Conservation (phyloP, 1,140 invertebrate genomes). For the Pseudobourletiella spinata region DNA sequence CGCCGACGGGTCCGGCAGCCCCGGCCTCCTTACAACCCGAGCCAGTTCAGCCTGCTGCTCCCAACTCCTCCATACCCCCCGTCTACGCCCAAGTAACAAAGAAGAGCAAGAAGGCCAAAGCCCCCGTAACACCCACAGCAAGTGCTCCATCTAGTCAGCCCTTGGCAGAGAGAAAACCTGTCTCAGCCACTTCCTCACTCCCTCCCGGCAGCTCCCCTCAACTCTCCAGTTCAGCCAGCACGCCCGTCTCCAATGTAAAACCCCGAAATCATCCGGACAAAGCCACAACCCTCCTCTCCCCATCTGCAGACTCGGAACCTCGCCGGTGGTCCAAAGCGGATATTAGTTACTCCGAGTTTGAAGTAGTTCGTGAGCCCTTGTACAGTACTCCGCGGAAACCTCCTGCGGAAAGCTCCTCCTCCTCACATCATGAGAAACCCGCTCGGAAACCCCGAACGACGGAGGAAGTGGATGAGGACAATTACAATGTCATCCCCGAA, state of each 20-base stretch:
- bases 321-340: constrained; percentile 35
- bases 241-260: constrained; percentile 14
- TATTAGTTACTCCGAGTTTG: constrained; percentile 35
- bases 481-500: constrained; percentile 34
- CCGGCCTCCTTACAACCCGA: background rate
- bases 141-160: constrained; percentile 18
- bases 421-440: background rate
- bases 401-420: background rate
- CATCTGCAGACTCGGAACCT: constrained; percentile 13
- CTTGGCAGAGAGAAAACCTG: background rate
- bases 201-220: background rate
- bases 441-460: background rate
- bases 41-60: background rate
- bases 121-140: constrained; percentile 25
- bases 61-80: constrained; percentile 10
- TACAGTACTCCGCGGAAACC: background rate
- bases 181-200: background rate
- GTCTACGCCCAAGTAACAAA: constrained; percentile 34
- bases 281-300: background rate
- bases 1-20: background rate
- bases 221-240: background rate
- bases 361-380: constrained; percentile 28
- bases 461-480: constrained; percentile 30
- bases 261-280: constrained; percentile 14
- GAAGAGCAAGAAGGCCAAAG: constrained; percentile 30